Evolutionary conservation across 2,113 vertebrate species (phyloP), one percentile per base, ranked within the genome.

Genomic region (Geococcyx californianus): DNA sequence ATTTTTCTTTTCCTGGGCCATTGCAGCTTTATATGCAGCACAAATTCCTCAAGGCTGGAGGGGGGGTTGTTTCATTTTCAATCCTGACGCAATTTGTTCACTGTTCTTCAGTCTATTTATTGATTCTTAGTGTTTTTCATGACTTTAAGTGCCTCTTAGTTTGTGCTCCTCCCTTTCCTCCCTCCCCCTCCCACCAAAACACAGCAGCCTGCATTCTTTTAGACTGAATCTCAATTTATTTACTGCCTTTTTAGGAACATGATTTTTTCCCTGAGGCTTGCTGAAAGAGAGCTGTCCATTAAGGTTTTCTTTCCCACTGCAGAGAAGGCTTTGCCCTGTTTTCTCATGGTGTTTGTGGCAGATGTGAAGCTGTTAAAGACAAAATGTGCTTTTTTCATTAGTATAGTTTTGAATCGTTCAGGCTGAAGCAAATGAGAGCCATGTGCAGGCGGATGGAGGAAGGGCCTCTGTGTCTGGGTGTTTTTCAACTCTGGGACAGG

Each of bases 61-160:
- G 42, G 6, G 4, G 31, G 36, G 74, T 78, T 91, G 80, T 92
- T 88, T 81, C 4, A 1, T 89, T 93, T 95, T 82, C 74, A 89
- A 13, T 87, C 33, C 42, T 62, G 9, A 15, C 3, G 15, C 42
- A 81, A 90, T 94, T 88, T 68, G 12, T 90, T 93, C 2, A 0
- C 31, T 28, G 6, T 56, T 87, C 33, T 73, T 80, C 79, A 67
- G 55, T 69, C 79, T 84, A 24, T 83, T 96, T 95, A 96, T 80
- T 70, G 85, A 93, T 93, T 94, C 52, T 47, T 68, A 75, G 75
- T 11, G 74, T 94, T 91, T 85, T 92, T 76, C 75, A 44, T 47
- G 47, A 59, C 59, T 91, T 42, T 73, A 83, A 90, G 68, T 83
- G 87, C 88, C 72, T 96, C 76, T 93, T 67, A 51, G 21, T 93